Conservation (phyloP, 2,888 invertebrate species). For the Synergus gifuensis region DNA sequence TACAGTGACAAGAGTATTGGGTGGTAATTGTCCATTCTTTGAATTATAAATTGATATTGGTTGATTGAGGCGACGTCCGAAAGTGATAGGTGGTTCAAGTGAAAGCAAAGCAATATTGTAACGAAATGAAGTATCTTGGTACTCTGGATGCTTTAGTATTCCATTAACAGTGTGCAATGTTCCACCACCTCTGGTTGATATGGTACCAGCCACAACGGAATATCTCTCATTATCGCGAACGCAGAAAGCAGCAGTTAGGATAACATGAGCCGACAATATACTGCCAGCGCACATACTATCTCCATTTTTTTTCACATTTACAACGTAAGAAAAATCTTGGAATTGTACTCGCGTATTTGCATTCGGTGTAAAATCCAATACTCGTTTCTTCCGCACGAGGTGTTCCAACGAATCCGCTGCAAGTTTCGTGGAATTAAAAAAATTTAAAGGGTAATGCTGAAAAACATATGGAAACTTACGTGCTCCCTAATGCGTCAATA, state of each 20-base stretch:
- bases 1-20: too few species aligned
- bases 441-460: too few species aligned
- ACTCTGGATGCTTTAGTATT: not conserved
- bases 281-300: not conserved
- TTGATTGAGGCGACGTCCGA: too few species aligned
- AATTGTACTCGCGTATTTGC: not conserved
- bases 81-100: too few species aligned
- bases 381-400: not conserved
- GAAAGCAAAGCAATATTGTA: too few species aligned
- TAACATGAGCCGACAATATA: not conserved
- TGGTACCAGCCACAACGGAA: not conserved
- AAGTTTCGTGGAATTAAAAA: too few species aligned
- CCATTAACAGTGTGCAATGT: not conserved
- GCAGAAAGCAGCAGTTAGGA: not conserved
- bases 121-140: not conserved
- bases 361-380: not conserved
- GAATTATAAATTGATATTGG: too few species aligned
- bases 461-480: too few species aligned
- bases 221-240: not conserved
- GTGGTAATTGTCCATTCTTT: too few species aligned
- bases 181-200: not conserved
- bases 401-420: not conserved
- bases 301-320: not conserved
- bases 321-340: not conserved
- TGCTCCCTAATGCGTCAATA: too few species aligned